These are phyloP conservation scores for Ylistrum balloti DNA, from an alignment of 1,140 invertebrate genomes.

Conservation along the genomic window DNA sequence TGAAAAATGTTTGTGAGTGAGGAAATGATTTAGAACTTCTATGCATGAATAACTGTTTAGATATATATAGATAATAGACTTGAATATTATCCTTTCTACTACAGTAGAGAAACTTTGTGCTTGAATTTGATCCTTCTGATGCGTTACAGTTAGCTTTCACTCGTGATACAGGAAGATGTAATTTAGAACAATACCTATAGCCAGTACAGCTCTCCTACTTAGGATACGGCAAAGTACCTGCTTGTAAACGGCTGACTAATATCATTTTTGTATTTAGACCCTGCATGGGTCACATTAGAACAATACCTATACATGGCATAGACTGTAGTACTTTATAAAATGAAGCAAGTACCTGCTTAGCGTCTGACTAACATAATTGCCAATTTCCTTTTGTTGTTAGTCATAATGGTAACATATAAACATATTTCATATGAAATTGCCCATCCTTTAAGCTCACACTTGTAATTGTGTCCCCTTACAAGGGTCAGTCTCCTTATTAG, in stretches of 20 bases:
- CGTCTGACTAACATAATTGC: slow-evolving; percentile 30
- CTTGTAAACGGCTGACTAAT: neutral
- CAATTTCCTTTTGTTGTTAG: slow-evolving; percentile 27
- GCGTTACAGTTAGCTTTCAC: neutral
- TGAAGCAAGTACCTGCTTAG: slow-evolving; percentile 38
- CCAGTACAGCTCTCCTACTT: neutral
- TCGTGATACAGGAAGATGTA: neutral
- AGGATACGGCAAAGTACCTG: neutral
- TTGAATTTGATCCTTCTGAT: neutral
- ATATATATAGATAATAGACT: no score
- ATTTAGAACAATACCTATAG: slow-evolving; percentile 27
- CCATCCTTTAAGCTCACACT: neutral
- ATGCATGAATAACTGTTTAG: no score
- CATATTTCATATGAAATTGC: slow-evolving; percentile 17
- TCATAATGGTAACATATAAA: slow-evolving; percentile 34
- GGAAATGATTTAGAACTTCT: no score
- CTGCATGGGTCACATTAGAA: neutral
- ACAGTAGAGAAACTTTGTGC: neutral
- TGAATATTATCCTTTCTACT: no score
- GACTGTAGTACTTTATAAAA: neutral
- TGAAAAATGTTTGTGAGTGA: neutral
- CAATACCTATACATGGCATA: neutral
- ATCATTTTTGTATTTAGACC: neutral
- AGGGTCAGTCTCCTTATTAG: neutral
- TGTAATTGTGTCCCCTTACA: neutral